phyloP scores from a whole-genome alignment of 2,888 invertebrate genomes.

The Platycnemis pennipes region DNA sequence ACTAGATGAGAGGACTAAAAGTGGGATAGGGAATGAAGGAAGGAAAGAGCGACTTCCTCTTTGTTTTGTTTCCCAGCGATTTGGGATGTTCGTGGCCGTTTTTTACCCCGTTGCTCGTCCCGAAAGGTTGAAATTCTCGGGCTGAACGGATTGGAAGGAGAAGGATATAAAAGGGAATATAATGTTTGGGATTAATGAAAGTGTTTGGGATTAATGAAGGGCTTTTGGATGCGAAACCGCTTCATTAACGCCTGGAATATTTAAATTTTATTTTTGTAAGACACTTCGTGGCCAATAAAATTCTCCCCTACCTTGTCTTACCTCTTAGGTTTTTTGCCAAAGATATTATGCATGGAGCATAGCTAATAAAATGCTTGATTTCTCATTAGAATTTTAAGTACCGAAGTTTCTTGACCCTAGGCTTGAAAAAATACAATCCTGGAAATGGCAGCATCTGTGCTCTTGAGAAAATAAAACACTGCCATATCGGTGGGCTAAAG shows the following conservation, averaged over 20 bases:
- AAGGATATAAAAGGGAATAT: background rate
- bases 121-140: slow-evolving; percentile 14
- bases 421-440: background rate
- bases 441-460: background rate
- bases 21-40: background rate
- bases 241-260: slow-evolving; percentile 16
- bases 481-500: too few relatives aligned
- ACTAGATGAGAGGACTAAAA: background rate
- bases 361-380: background rate
- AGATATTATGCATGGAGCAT: background rate
- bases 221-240: slow-evolving; percentile 15
- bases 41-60: slow-evolving; percentile 7
- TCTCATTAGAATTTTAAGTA: background rate
- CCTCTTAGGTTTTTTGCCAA: background rate
- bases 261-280: slow-evolving; percentile 44
- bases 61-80: background rate
- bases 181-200: background rate
- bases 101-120: background rate
- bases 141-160: background rate
- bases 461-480: too few relatives aligned
- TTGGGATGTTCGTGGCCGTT: background rate
- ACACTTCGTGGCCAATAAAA: slow-evolving; percentile 12
- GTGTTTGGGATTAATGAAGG: background rate
- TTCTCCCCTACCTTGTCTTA: background rate
- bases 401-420: background rate